Conservation (phyloP, 30 jellyfish, hydroid and myxozoan species). For the Calvadosia cruxmelitensis region DNA sequence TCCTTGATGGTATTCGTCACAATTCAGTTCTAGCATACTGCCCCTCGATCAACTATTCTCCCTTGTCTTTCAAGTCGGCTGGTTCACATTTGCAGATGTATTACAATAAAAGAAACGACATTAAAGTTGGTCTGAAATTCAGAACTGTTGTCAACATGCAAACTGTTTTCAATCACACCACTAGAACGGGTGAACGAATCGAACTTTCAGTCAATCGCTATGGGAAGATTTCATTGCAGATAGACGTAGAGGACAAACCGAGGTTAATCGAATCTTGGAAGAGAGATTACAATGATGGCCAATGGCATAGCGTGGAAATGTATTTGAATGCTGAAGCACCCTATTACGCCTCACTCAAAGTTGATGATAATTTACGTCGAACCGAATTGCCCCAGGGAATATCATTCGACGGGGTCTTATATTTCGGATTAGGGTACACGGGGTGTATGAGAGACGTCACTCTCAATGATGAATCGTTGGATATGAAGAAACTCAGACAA, state of each 20-base stretch:
- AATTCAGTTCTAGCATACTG: slow-evolving; percentile 13
- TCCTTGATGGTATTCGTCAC: background rate
- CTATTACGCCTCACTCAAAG: slow-evolving; percentile 68
- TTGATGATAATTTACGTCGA: slow-evolving; percentile 77
- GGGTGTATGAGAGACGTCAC: slow-evolving; percentile 93
- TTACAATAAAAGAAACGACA: slow-evolving; percentile 13
- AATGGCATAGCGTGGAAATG: slow-evolving; percentile 83
- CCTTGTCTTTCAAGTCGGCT: slow-evolving; percentile 73
- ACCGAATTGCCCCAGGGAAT: slow-evolving; percentile 35
- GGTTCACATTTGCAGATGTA: slow-evolving; percentile 57
- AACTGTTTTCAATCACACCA: slow-evolving; percentile 57
- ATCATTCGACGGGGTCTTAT: slow-evolving; percentile 57
- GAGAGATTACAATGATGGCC: slow-evolving; percentile 70
- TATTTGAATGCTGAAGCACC: slow-evolving; percentile 14
- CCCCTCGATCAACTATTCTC: slow-evolving; percentile 48
- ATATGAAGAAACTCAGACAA: slow-evolving; percentile 1
- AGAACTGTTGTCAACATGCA: slow-evolving; percentile 74
- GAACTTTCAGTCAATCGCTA: slow-evolving; percentile 55
- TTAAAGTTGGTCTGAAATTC: slow-evolving; percentile 57
- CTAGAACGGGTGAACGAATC: slow-evolving; percentile 21
- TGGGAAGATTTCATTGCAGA: slow-evolving; percentile 51
- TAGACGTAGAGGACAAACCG: slow-evolving; percentile 41
- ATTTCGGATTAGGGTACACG: slow-evolving; percentile 89
- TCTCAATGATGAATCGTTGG: slow-evolving; percentile 46
- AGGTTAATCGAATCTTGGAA: slow-evolving; percentile 64